Evolutionary conservation across 2,888 invertebrate genomes (phyloP), one percentile per base, ranked within the genome.

Genomic region (Bibio marci): DNA sequence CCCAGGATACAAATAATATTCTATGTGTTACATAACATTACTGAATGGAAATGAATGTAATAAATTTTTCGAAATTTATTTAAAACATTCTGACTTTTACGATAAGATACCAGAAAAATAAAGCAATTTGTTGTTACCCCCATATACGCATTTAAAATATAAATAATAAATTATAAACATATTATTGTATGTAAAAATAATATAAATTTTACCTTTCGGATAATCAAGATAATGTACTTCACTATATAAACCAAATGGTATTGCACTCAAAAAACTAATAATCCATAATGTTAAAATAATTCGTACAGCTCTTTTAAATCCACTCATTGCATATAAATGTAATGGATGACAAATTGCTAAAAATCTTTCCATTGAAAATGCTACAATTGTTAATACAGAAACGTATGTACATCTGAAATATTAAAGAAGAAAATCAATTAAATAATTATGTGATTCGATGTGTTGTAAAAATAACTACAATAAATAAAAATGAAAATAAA

Each of bases 281-380:
- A 75, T 52, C 90, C 91, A 91, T 7, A 86, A 64, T 1, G 69
- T 67, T 0, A 76, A 67, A 36, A 91, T 83, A 45, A 88, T 81
- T 45, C 79, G 70, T 26, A 80, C 60, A 2, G 87, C 85, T n/a
- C 90, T 66, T 35, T 80, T 73, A 26, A 86, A 70, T 2, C 83
- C 82, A 1, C 83, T 80, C 73, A 87, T 80, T 30, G 79, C 74
- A 59, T 86, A 81, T 43, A 81, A 69, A 52, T 78, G 76, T 30
- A 91, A 63, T 0, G 91, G 90, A 56, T 88, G 82, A 55, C 91
- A 91, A 52, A 91, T 90, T 26, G 90, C 90, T 47, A 90, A 64
- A 64, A 88, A 87, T 32, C 91, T 71, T 64, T 91, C 91, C 62
- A 82, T 74, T 1, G 90, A 88, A 63, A 91, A 91, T 3, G 87